Evolutionary conservation across 2,888 invertebrate species (phyloP).

Genomic region (Tiliacea aurago): DNA sequence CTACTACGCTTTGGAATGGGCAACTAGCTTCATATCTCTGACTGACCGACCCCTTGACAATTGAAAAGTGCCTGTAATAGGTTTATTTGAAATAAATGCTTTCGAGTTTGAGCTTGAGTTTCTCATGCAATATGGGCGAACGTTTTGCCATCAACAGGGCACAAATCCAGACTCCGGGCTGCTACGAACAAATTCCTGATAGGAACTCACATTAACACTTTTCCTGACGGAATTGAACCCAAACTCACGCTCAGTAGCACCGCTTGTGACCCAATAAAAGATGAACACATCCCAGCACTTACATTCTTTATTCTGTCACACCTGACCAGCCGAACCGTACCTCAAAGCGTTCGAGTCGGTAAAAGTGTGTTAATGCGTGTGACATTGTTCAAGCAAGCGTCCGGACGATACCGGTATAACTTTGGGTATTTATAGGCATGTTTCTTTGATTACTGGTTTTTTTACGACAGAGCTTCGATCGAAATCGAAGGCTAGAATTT

Average conservation of each 20-base stretch:
- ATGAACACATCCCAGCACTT: conserved; percentile 3
- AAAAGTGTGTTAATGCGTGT: conserved; percentile 68
- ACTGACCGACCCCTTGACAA: no score
- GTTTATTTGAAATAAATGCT: no score
- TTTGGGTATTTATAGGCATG: conserved; percentile 11
- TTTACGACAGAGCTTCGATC: not conserved
- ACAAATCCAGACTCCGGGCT: no score
- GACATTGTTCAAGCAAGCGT: conserved; percentile 60
- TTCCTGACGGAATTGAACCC: not conserved
- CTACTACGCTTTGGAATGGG: no score
- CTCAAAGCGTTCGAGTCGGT: conserved; percentile 21
- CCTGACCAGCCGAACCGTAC: conserved; percentile 8
- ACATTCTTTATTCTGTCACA: conserved; percentile 14
- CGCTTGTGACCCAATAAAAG: not conserved
- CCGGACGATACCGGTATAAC: conserved; percentile 24
- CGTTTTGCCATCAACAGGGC: not conserved
- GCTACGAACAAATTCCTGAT: not conserved
- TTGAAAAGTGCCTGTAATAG: no score
- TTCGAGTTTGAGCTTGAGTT: no score
- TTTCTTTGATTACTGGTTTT: not conserved
- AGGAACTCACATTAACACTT: not conserved
- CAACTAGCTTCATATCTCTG: no score
- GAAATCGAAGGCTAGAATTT: not conserved
- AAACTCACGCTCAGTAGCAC: not conserved
- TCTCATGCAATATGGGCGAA: not conserved